Evolutionary conservation across 2,797 vertebrate genomes (phyloP).

Genomic region (Micrastur ruficollis): DNA sequence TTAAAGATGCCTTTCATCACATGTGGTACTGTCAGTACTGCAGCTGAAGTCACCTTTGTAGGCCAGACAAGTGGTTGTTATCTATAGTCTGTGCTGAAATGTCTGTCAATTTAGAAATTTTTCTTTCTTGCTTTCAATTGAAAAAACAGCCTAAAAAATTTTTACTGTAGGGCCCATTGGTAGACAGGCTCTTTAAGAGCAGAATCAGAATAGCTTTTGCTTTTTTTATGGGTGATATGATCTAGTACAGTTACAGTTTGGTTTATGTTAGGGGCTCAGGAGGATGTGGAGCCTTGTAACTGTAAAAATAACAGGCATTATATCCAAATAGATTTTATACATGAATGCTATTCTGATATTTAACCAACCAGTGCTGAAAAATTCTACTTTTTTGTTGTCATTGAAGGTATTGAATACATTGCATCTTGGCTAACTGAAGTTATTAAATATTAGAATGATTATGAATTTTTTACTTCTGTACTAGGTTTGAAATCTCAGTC

Average conservation of each 20-base stretch:
- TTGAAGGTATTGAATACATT: neutral
- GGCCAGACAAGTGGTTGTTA: neutral
- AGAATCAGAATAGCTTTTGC: neutral
- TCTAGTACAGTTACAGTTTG: neutral
- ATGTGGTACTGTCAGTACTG: neutral
- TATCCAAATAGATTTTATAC: neutral
- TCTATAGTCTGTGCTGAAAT: neutral
- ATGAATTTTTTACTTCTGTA: neutral
- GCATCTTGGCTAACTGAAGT: neutral
- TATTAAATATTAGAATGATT: neutral
- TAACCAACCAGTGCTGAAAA: neutral
- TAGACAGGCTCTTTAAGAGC: neutral
- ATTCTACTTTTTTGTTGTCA: neutral
- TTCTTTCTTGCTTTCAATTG: neutral
- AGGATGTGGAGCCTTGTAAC: neutral
- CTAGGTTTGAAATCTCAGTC: conserved; percentile 96
- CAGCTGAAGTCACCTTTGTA: neutral
- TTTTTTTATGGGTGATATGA: neutral
- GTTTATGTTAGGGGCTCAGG: neutral
- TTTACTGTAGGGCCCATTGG: neutral
- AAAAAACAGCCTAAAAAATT: neutral
- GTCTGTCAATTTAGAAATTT: neutral
- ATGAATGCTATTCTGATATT: neutral
- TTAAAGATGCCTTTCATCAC: neutral
- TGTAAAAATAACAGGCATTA: neutral